Percentiles rank a stretch among this genome's conserved stretches.
phyloP scores from a whole-genome alignment of 2,888 invertebrate species.

The Megastigmus dorsalis region DNA sequence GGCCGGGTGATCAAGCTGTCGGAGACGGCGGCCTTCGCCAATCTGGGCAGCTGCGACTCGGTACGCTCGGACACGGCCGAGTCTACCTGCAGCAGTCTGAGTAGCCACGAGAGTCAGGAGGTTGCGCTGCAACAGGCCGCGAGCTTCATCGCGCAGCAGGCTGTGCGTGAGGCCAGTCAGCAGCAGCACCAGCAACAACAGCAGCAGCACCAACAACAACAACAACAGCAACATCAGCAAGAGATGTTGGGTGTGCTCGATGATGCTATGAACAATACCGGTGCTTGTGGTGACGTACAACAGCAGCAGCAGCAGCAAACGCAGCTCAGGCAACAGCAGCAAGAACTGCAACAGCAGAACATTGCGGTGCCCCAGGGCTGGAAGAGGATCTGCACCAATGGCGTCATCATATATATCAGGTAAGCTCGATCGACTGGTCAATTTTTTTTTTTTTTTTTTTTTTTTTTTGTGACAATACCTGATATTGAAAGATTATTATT shows the following conservation, averaged over 20 bases:
- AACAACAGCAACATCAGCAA: slow-evolving; percentile 57
- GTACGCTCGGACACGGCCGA: slow-evolving; percentile 79
- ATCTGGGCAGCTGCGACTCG: slow-evolving; percentile 76
- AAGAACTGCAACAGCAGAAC: slow-evolving; percentile 63
- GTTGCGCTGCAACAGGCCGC: slow-evolving; percentile 62
- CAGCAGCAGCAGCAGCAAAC: slow-evolving; percentile 59
- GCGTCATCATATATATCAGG: slow-evolving; percentile 87
- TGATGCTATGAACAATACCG: slow-evolving; percentile 44
- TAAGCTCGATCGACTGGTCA: too few relatives aligned
- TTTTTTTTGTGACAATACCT: too few relatives aligned
- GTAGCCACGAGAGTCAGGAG: slow-evolving; percentile 73
- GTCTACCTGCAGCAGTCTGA: slow-evolving; percentile 76
- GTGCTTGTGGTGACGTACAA: slow-evolving; percentile 62
- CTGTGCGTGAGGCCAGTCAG: slow-evolving; percentile 61
- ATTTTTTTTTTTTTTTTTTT: too few relatives aligned
- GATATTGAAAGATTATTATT: too few relatives aligned
- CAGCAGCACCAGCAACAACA: slow-evolving; percentile 57
- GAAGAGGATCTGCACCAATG: slow-evolving; percentile 84
- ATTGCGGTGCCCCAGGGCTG: slow-evolving; percentile 84
- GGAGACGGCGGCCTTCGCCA: slow-evolving; percentile 52
- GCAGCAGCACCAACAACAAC: slow-evolving; percentile 57
- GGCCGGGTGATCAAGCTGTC: slow-evolving; percentile 50
- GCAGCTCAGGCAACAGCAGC: slow-evolving; percentile 53
- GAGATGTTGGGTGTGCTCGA: slow-evolving; percentile 49
- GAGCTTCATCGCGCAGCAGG: slow-evolving; percentile 74